Evolutionary conservation across 2,797 vertebrate genomes (phyloP).

Genomic region (Anguilla marmorata): DNA sequence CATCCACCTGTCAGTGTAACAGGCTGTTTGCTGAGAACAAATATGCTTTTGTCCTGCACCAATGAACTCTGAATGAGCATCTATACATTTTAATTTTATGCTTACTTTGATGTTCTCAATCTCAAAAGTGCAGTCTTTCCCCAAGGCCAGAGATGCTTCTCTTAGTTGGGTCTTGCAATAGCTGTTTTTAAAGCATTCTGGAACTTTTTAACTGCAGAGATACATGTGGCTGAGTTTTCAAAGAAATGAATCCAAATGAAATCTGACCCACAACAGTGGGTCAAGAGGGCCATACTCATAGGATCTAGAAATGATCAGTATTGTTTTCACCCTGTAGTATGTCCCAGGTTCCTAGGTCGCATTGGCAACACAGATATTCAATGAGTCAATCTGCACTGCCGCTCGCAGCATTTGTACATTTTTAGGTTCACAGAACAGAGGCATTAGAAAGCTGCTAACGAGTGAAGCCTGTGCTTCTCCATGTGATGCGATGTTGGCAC

Average conservation of each 20-base stretch:
- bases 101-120: not conserved
- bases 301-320: not conserved
- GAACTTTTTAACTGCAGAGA: not conserved
- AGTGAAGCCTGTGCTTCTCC: not conserved
- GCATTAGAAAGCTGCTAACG: not conserved
- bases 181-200: not conserved
- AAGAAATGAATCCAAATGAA: not conserved
- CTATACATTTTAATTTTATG: not conserved
- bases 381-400: not conserved
- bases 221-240: not conserved
- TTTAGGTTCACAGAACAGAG: not conserved
- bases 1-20: slow-evolving; percentile 12
- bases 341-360: too few species aligned
- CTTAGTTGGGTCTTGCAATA: not conserved
- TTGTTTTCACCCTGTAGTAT: not conserved
- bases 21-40: not conserved
- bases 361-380: too few species aligned
- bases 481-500: too few species aligned
- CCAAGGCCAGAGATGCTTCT: not conserved
- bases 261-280: not conserved
- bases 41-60: not conserved
- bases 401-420: not conserved
- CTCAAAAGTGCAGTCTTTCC: not conserved
- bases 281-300: not conserved
- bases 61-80: not conserved